These are phyloP conservation scores for human (Homo sapiens) DNA, from an alignment of 2,113 vertebrate genomes.

Conservation along the genomic window GRCh38 chr13:50616501-50617000, in stretches of 20 bases:
- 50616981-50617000: slow-evolving; percentile 9
- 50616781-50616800: not conserved
- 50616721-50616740: not conserved
- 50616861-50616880: slow-evolving; percentile 38
- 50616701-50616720: not conserved
- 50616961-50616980: not conserved
- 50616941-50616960: slow-evolving; percentile 4
- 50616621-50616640: not conserved
- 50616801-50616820: not conserved
- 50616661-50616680: not conserved
- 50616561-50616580: not conserved
- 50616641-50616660: not conserved
- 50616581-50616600: not conserved
- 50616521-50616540: not conserved
- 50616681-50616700: not conserved
- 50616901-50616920: slow-evolving; percentile 47
- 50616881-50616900: slow-evolving; percentile 53
- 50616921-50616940: slow-evolving; percentile 50
- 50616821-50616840: slow-evolving; percentile 19
- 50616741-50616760: not conserved
- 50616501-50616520: slow-evolving; percentile 20
- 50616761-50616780: not conserved
- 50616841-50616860: slow-evolving; percentile 41
- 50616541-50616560: not conserved
- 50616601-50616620: not conserved